Percentiles rank a stretch among this genome's conserved stretches.
phyloP scores from a whole-genome alignment of 2,797 vertebrate genomes.

The Phoeniculus purpureus region DNA sequence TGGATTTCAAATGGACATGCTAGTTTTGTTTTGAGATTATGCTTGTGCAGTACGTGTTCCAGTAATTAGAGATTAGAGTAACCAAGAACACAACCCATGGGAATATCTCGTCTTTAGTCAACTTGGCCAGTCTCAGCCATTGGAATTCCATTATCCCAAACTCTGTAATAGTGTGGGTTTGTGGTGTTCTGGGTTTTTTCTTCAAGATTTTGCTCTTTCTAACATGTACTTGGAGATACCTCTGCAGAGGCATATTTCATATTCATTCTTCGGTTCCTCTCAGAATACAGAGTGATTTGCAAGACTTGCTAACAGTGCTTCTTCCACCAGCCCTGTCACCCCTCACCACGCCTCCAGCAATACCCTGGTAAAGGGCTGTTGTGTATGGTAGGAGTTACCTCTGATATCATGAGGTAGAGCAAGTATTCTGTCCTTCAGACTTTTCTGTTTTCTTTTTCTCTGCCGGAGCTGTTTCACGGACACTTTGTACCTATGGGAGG shows the following conservation, averaged over 20 bases:
- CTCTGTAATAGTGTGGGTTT: not conserved
- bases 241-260: not conserved
- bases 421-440: not conserved
- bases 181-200: not conserved
- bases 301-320: not conserved
- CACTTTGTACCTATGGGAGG: rapidly evolving
- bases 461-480: not conserved
- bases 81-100: not conserved
- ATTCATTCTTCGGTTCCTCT: not conserved
- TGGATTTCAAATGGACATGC: not conserved
- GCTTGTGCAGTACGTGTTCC: not conserved
- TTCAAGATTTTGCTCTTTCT: not conserved
- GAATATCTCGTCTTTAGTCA: not conserved
- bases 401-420: not conserved
- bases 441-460: not conserved
- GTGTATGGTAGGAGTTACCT: not conserved
- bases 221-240: not conserved
- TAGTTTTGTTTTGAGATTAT: not conserved
- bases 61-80: not conserved
- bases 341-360: not conserved
- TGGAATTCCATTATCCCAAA: not conserved
- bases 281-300: not conserved
- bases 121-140: not conserved
- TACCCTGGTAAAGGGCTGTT: not conserved
- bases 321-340: not conserved